phyloP scores from a whole-genome alignment of 2,113 vertebrate genomes.

The Entelurus aequoreus region DNA sequence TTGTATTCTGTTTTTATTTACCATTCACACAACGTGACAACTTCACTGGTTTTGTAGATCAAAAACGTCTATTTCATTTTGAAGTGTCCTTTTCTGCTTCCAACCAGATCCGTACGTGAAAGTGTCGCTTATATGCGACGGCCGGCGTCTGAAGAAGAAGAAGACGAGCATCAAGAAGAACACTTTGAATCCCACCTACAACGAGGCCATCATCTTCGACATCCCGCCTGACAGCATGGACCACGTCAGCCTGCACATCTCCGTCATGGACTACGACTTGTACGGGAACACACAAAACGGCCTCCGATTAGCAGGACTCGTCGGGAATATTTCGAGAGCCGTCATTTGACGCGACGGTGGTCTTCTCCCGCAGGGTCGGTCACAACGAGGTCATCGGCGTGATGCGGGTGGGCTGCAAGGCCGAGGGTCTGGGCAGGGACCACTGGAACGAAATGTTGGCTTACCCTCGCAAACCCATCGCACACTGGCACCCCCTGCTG shows the following conservation, averaged over 20 bases:
- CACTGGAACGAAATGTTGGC: constrained; percentile 99
- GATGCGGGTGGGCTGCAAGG: constrained; percentile 82
- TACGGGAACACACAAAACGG: constrained; percentile 51
- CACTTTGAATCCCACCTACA: constrained; percentile 95
- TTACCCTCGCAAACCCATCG: constrained; percentile 93
- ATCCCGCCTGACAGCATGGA: constrained; percentile 98
- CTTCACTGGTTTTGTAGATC: neutral
- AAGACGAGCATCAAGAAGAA: constrained; percentile 99
- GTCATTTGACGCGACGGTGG: constrained; percentile 24
- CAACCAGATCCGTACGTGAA: constrained; percentile 90
- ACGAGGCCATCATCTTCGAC: constrained; percentile 98
- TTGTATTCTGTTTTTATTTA: too few species aligned
- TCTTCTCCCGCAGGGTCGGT: constrained; percentile 77
- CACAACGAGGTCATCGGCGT: constrained; percentile 98
- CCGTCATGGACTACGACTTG: constrained; percentile 97
- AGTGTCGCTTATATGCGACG: constrained; percentile 94
- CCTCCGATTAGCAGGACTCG: too few species aligned
- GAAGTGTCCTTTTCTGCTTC: neutral
- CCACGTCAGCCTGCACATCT: constrained; percentile 96
- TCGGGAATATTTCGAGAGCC: neutral
- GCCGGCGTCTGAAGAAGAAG: constrained; percentile 94
- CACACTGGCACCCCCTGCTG: constrained; percentile 93
- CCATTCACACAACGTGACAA: too few species aligned
- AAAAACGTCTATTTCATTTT: neutral
- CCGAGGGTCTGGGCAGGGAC: constrained; percentile 91